Conservation (phyloP, 2,113 vertebrate genomes). For the Eolophus roseicapilla region DNA sequence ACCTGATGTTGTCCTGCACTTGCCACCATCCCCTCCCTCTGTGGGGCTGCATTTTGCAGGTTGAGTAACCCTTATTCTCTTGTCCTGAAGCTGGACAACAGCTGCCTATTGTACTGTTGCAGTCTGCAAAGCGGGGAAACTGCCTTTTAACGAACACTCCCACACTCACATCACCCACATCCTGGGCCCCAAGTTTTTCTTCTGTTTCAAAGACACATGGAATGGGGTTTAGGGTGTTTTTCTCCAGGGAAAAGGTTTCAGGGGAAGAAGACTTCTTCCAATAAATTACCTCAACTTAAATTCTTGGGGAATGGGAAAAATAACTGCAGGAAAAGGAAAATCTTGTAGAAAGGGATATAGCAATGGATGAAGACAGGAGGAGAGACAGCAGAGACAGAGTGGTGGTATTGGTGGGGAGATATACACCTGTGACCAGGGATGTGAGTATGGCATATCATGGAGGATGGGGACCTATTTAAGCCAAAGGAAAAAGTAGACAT, state of each 20-base stretch:
- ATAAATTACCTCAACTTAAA: neutral
- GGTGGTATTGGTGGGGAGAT: neutral
- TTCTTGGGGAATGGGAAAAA: neutral
- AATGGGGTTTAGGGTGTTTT: accelerated
- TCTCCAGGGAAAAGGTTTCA: neutral
- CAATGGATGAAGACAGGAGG: neutral
- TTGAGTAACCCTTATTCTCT: neutral
- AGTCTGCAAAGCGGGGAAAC: accelerated
- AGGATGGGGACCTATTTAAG: neutral
- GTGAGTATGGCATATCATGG: neutral
- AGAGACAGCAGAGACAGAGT: neutral
- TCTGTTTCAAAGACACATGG: neutral
- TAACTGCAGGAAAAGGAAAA: neutral
- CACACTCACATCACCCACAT: accelerated
- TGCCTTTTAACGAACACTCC: neutral
- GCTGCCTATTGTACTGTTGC: neutral
- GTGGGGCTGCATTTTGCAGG: neutral
- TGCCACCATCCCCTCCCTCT: neutral
- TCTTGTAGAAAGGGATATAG: neutral
- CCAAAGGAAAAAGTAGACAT: neutral
- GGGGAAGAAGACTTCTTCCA: neutral
- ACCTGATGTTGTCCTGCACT: neutral
- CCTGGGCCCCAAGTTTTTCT: neutral
- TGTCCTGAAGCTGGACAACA: neutral
- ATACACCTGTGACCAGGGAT: neutral